Evolutionary conservation across 2,888 invertebrate species (phyloP), one percentile per base, ranked within the genome.

Genomic region (Drosophila infuscata): DNA sequence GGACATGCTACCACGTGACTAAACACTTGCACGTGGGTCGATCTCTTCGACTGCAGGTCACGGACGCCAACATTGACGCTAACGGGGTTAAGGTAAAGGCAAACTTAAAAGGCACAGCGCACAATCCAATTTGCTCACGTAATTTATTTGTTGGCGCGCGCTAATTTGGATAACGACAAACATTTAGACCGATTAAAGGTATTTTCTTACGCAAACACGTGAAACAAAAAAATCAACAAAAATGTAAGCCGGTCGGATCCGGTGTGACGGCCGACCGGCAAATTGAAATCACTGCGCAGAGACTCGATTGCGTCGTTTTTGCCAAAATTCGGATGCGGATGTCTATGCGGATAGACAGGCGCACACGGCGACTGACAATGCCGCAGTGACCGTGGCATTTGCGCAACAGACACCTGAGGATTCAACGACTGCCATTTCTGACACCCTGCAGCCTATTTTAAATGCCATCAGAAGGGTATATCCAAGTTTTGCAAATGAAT

Each of bases 351-450:
- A 74, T 60, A 68, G 81, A 72, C 81, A 77, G 81, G 83, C 81
- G 81, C 81, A 77, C 81, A 70, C 78, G 70, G 77, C 81, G 65
- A 81, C 74, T 77, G 72, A 67, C 83, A 69, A 30, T 76, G 83
- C 71, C 72, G 81, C 81, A 82, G 68, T 82, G 77, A 51, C 72
- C 64, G 76, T 81, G 74, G 82, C 80, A 82, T 79, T 79, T 74
- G 76, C 81, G 79, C 81, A 79, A 76, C 82, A 78, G 81, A 78
- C 86, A 86, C 86, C 86, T 86, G 86, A 86, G 81, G 86, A 86
- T 82, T 86, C 77, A 61, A 20, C 56, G 61, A 36, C 30, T 36
- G 46, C 49, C 54, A 54, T 59, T 70, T 65, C 8, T 49, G 38
- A 32, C 17, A 57, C 57, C 57, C 43, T 53, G 53, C 12, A 56